Evolutionary conservation across 2,113 vertebrate genomes (phyloP), one percentile per base, ranked within the genome.

Genomic region (Cygnus buccinator): DNA sequence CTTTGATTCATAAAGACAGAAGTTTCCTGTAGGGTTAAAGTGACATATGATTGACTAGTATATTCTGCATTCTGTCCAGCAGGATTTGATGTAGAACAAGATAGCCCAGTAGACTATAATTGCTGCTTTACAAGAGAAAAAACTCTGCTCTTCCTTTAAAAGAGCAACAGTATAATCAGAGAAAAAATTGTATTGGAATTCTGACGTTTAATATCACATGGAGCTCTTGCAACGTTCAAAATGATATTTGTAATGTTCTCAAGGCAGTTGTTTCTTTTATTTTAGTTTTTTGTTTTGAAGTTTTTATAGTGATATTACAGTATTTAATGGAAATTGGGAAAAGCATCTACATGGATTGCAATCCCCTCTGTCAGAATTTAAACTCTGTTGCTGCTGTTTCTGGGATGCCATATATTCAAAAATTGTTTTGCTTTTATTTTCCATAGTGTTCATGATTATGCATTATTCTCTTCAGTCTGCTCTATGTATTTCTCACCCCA

Each of bases 1-100:
- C 62, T 94, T 93, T 92, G 73, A 88, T 91, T 96, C 61, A 63
- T 55, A 22, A 92, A 81, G 88, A 80, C 63, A 88, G 71, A 75
- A 23, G 28, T 79, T 87, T 95, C 50, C 86, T 95, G 57, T 67
- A 37, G 74, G 65, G 44, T 65, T 86, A 35, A 92, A 82, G 62
- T 79, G 74, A 37, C 43, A 29, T n/a, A 41, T 87, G 89, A 88
- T 84, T 88, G 65, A 94, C 58, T 77, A 28, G n/a, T 13, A 33
- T 83, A 75, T 89, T 90, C 44, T 58, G 29, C 9, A 1, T 29
- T 52, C 55, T 81, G 58, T 68, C 55, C 33, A 76, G 37, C 61
- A 67, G 71, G 52, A 15, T 70, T 14, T 68, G 77, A 78, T 81
- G 80, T 50, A 93, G 59, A 71, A 66, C 62, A 79, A 83, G 71